phyloP scores from a whole-genome alignment of 2,888 invertebrate genomes.

The Omphaloscelis lunosa region DNA sequence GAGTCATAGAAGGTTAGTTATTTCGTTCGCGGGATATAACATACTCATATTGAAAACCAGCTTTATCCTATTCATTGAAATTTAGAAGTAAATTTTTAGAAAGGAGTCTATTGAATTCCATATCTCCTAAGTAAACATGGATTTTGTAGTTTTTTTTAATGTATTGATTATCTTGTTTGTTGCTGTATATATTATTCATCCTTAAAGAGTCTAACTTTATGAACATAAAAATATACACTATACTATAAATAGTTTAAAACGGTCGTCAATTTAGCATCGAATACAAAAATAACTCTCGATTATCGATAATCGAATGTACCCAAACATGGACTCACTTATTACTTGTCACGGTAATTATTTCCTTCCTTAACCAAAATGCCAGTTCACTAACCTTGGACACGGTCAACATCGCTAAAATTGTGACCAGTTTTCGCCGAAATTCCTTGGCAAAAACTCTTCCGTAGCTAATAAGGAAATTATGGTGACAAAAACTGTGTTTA shows the following conservation, averaged over 20 bases:
- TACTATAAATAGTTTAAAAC: not conserved
- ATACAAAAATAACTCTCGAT: slow-evolving; percentile 37
- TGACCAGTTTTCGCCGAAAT: slow-evolving; percentile 41
- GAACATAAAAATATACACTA: not conserved
- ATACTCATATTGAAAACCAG: not conserved
- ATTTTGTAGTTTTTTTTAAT: not conserved
- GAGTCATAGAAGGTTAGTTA: slow-evolving; percentile 5
- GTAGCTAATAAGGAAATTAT: slow-evolving; percentile 72
- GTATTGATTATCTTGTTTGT: not conserved
- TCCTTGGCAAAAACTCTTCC: slow-evolving; percentile 58
- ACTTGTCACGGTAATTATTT: slow-evolving; percentile 49
- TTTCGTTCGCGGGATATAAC: not conserved
- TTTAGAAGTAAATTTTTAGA: not conserved
- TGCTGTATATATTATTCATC: not conserved
- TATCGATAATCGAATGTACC: slow-evolving; percentile 30
- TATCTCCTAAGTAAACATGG: not conserved
- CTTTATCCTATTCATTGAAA: slow-evolving; percentile 2
- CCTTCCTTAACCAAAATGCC: slow-evolving; percentile 52
- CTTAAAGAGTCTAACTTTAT: not conserved
- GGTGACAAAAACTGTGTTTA: slow-evolving; percentile 72
- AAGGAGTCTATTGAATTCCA: not conserved
- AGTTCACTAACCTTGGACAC: slow-evolving; percentile 44
- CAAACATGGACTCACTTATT: slow-evolving; percentile 45
- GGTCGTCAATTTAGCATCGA: not conserved
- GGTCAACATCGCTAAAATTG: slow-evolving; percentile 31